These are phyloP conservation scores for Drosophila melanocephala DNA, from an alignment of 2,888 invertebrate genomes.

Conservation along the genomic window DNA sequence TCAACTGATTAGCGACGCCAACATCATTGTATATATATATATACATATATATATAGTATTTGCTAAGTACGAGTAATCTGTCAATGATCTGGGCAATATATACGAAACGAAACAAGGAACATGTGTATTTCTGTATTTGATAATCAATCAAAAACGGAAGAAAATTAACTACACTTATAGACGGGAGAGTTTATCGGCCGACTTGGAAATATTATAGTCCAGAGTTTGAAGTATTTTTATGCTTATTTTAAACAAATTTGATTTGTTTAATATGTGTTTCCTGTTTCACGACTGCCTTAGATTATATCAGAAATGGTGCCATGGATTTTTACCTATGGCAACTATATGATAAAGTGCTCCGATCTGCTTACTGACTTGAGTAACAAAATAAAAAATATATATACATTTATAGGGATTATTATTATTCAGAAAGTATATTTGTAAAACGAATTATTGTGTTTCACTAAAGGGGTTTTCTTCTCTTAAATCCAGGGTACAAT, in stretches of 20 bases:
- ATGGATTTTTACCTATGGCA: background rate
- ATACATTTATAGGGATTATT: background rate
- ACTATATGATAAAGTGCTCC: background rate
- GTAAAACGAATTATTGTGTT: background rate
- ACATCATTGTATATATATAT: slow-evolving; percentile 1
- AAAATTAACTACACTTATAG: background rate
- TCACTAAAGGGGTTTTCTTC: background rate
- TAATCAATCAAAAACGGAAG: background rate
- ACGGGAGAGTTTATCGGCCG: background rate
- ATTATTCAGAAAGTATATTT: background rate
- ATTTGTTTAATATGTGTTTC: background rate
- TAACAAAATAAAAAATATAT: background rate
- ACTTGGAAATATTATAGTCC: background rate
- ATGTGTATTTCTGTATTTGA: background rate
- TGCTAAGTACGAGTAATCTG: background rate
- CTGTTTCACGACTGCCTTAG: background rate
- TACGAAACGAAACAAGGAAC: background rate
- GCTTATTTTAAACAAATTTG: background rate
- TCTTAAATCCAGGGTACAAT: background rate
- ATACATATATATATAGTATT: background rate
- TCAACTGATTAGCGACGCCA: slow-evolving; percentile 46
- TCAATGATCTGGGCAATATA: background rate
- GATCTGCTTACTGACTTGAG: background rate
- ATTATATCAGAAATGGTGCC: background rate
- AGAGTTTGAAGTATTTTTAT: background rate